A percentile compares a stretch with the other conserved stretches of the same genome.
Conservation (phyloP, 2,888 invertebrate genomes). For the Pandemis corylana region DNA sequence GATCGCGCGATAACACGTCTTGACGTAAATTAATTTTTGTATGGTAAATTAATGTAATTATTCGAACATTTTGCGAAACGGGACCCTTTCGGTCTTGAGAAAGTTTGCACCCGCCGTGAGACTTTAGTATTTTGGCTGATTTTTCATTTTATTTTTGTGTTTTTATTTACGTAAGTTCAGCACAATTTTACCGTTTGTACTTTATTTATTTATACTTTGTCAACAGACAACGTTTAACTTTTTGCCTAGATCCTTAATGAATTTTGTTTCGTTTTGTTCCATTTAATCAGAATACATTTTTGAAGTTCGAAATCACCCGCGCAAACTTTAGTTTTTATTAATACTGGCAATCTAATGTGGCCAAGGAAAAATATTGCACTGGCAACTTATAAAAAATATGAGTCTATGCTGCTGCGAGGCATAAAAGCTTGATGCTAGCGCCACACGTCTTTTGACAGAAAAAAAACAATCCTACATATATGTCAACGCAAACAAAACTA, state of each 20-base stretch:
- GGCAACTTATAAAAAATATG: slow-evolving; percentile 4
- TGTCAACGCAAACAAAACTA: slow-evolving; percentile 84
- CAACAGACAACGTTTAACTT: too few relatives aligned
- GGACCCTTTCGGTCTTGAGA: slow-evolving; percentile 42
- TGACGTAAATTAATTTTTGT: slow-evolving; percentile 74
- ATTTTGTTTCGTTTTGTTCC: too few relatives aligned
- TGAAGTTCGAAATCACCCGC: slow-evolving; percentile 7
- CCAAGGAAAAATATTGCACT: background rate
- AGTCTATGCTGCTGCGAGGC: background rate
- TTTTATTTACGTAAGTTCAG: too few relatives aligned
- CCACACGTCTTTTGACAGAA: slow-evolving; percentile 21
- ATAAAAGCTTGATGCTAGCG: slow-evolving; percentile 33
- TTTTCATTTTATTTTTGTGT: background rate
- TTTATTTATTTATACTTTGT: too few relatives aligned
- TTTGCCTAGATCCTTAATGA: too few relatives aligned
- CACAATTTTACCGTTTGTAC: too few relatives aligned
- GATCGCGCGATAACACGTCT: slow-evolving; percentile 57
- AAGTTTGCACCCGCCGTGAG: slow-evolving; percentile 44
- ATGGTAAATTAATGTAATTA: slow-evolving; percentile 74
- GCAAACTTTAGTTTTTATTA: background rate
- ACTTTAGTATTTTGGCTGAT: background rate
- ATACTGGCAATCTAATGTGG: slow-evolving; percentile 5
- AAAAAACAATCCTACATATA: slow-evolving; percentile 56
- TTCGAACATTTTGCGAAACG: slow-evolving; percentile 53
- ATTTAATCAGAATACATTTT: too few relatives aligned